Conservation (phyloP, 2,888 invertebrate genomes). For the Tipula helvola region DNA sequence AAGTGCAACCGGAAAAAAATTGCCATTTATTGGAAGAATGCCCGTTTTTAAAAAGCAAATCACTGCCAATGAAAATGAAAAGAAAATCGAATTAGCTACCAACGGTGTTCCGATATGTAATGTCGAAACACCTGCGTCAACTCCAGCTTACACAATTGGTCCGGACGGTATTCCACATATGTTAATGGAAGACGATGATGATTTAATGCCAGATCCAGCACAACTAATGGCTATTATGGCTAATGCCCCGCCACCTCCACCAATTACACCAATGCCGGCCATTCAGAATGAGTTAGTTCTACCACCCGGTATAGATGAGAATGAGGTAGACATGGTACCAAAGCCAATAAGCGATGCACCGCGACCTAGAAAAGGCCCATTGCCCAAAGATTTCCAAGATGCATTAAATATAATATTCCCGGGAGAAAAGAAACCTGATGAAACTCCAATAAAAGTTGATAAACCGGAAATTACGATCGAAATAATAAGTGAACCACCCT, state of each 20-base stretch:
- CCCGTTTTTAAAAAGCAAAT: constrained; percentile 56
- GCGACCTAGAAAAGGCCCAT: constrained; percentile 35
- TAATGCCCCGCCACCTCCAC: constrained; percentile 33
- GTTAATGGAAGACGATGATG: constrained; percentile 34
- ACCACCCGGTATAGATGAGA: constrained; percentile 34
- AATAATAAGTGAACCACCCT: neutral
- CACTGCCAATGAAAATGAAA: constrained; percentile 24
- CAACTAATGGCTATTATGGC: constrained; percentile 34
- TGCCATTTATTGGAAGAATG: constrained; percentile 78
- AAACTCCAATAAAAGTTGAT: constrained; percentile 22
- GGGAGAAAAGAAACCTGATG: constrained; percentile 32
- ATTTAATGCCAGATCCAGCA: constrained; percentile 36
- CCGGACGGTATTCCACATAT: constrained; percentile 24
- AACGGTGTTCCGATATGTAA: neutral
- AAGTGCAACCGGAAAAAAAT: constrained; percentile 45
- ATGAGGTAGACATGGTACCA: constrained; percentile 32
- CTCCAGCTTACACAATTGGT: neutral
- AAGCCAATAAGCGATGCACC: constrained; percentile 36
- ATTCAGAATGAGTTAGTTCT: constrained; percentile 22
- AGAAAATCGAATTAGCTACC: constrained; percentile 13
- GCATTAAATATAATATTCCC: constrained; percentile 49
- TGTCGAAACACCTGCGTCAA: neutral
- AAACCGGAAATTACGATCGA: neutral
- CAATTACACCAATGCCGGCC: constrained; percentile 25
- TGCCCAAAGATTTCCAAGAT: constrained; percentile 46